Percentiles rank a stretch among this genome's conserved stretches.
Conservation (phyloP, 2,113 vertebrate genomes). For the Galeopterus variegatus region DNA sequence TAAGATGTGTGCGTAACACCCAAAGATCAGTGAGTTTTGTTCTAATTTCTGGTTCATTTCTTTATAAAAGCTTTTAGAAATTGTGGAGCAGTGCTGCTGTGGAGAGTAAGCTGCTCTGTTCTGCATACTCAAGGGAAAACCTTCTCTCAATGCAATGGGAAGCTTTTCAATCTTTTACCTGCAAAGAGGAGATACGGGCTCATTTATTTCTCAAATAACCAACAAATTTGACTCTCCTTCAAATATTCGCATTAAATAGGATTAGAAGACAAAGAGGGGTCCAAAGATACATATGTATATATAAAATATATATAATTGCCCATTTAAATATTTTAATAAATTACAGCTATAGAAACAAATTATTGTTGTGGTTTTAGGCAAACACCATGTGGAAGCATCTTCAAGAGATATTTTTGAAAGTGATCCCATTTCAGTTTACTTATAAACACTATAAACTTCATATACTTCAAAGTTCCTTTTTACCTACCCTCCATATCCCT, state of each 20-base stretch:
- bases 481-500: accelerated
- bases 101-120: no score
- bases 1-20: background rate
- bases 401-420: background rate
- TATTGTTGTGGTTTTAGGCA: background rate
- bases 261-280: background rate
- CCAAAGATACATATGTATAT: background rate
- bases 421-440: background rate
- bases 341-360: background rate
- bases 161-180: background rate
- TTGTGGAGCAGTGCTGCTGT: background rate
- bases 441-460: background rate
- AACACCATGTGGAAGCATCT: background rate
- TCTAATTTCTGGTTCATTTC: background rate
- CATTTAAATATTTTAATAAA: background rate
- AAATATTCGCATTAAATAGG: background rate
- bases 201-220: background rate
- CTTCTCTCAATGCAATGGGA: background rate
- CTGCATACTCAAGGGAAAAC: background rate
- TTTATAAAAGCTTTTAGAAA: background rate
- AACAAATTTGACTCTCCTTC: background rate
- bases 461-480: background rate
- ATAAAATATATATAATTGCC: background rate
- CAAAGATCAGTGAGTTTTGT: background rate
- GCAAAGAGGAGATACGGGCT: background rate